phyloP scores from a whole-genome alignment of 2,797 vertebrate species.

The Lutjanus campechanus region DNA sequence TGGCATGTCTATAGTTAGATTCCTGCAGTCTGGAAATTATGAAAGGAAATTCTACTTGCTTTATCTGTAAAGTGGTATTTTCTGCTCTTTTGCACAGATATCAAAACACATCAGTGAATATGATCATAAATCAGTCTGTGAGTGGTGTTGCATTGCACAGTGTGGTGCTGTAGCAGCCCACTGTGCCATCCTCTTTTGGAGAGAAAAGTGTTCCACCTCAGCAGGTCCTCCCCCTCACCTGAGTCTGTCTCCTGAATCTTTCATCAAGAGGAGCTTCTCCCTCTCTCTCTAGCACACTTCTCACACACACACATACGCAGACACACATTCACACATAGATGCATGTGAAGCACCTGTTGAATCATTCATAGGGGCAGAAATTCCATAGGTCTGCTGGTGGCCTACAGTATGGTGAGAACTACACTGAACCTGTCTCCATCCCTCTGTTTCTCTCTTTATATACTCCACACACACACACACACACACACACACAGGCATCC shows the following conservation, averaged over 20 bases:
- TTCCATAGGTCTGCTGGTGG: conserved; percentile 77
- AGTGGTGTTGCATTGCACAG: conserved; percentile 69
- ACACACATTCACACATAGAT: conserved; percentile 27
- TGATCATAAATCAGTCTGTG: conserved; percentile 77
- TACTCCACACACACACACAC: conserved; percentile 31
- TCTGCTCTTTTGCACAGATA: conserved; percentile 74
- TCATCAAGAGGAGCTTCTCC: conserved; percentile 76
- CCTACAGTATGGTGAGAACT: conserved; percentile 64
- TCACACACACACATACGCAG: conserved; percentile 7
- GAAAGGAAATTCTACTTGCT: conserved; percentile 59
- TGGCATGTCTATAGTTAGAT: conserved; percentile 47
- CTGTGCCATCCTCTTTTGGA: conserved; percentile 78
- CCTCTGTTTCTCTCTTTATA: conserved; percentile 14
- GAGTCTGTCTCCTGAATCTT: conserved; percentile 83
- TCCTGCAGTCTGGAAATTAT: conserved; percentile 46
- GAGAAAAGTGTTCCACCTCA: conserved; percentile 81
- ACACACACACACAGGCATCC: conserved; percentile 21
- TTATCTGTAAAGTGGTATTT: conserved; percentile 73
- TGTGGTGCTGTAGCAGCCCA: conserved; percentile 72
- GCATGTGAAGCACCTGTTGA: conserved; percentile 74
- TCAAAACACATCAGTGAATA: conserved; percentile 74
- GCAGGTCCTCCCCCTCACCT: conserved; percentile 82
- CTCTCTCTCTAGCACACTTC: conserved; percentile 4
- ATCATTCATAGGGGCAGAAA: conserved; percentile 77
- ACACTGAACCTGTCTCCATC: conserved; percentile 21